Conservation (phyloP, 1,140 invertebrate species). For the Trypoxylus dichotomus region DNA sequence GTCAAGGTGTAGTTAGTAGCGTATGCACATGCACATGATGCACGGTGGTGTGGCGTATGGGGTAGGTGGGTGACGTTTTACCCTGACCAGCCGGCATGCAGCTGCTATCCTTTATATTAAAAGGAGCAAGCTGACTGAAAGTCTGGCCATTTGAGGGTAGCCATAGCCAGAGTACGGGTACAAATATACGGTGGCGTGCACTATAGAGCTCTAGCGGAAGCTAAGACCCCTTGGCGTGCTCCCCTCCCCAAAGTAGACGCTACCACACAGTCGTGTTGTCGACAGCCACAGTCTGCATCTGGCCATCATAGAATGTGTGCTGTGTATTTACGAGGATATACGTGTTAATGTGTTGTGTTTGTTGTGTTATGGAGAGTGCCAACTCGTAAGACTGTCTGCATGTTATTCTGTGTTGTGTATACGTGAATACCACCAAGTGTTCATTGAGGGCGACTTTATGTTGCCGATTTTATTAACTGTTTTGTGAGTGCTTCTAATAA, state of each 20-base stretch:
- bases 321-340: constrained; percentile 30
- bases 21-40: constrained; percentile 20
- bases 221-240: constrained; percentile 50
- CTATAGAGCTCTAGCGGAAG: constrained; percentile 43
- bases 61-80: constrained; percentile 36
- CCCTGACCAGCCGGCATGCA: constrained; percentile 45
- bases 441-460: constrained; percentile 16
- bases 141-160: constrained; percentile 49
- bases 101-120: constrained; percentile 50
- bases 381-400: constrained; percentile 23
- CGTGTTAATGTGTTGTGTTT: constrained; percentile 33
- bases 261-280: constrained; percentile 42
- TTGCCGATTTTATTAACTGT: constrained; percentile 29
- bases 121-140: constrained; percentile 42
- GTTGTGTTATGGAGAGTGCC: constrained; percentile 30
- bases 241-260: constrained; percentile 45
- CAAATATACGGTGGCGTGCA: constrained; percentile 31
- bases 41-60: constrained; percentile 38
- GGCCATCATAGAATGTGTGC: constrained; percentile 39
- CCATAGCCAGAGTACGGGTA: constrained; percentile 35
- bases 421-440: constrained; percentile 16
- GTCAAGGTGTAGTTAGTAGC: constrained; percentile 21
- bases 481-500: constrained; percentile 37
- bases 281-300: constrained; percentile 45
- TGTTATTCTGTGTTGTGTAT: constrained; percentile 26